phyloP scores from a whole-genome alignment of 1,140 invertebrate species.

The Polypedilum vanderplanki region DNA sequence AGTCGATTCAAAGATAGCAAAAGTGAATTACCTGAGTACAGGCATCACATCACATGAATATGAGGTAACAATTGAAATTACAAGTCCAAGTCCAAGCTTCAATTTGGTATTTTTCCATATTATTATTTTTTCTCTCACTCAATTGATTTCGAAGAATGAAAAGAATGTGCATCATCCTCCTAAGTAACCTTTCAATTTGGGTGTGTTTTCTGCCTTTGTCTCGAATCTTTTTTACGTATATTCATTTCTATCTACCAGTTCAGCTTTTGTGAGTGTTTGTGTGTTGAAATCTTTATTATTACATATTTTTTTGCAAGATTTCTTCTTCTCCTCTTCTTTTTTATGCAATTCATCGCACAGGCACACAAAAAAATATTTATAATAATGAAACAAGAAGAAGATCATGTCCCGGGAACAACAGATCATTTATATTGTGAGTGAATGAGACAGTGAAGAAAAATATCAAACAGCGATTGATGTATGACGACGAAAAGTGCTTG shows the following conservation, averaged over 20 bases:
- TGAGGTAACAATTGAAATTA: constrained; percentile 16
- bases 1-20: constrained; percentile 16
- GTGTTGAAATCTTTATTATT: constrained; percentile 19
- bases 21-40: constrained; percentile 3
- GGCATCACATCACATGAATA: not conserved
- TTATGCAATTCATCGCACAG: not conserved
- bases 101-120: not conserved
- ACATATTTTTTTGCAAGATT: not conserved
- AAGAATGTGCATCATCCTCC: constrained; percentile 26
- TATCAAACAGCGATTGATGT: not conserved
- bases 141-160: not conserved
- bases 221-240: not conserved
- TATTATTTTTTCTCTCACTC: not conserved
- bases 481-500: not conserved
- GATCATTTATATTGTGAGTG: not conserved
- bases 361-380: not conserved
- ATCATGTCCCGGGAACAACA: not conserved
- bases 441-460: not conserved
- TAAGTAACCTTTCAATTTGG: constrained; percentile 27
- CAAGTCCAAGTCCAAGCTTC: constrained; percentile 8
- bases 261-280: not conserved
- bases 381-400: not conserved
- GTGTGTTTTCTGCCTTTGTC: not conserved
- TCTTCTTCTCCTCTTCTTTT: not conserved
- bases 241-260: not conserved